Evolutionary conservation across 2,888 invertebrate species (phyloP).

Genomic region (Acleris cristana): DNA sequence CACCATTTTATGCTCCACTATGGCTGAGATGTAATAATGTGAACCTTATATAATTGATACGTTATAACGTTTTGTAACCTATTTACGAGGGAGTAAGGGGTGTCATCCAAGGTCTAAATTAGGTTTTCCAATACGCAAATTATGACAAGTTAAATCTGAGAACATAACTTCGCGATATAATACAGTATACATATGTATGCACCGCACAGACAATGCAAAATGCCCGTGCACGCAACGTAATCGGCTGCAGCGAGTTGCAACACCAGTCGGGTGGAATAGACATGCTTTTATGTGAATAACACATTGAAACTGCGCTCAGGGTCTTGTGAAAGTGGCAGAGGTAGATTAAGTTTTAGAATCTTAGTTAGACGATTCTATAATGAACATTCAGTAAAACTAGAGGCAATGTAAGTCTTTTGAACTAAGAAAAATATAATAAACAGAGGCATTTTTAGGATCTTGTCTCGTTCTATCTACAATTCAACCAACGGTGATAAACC

Average conservation of each 20-base stretch:
- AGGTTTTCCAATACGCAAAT: no score
- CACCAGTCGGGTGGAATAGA: constrained; percentile 7
- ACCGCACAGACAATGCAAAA: constrained; percentile 4
- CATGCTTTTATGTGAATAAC: constrained; percentile 9
- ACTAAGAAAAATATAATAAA: no score
- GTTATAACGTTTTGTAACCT: constrained; percentile 1
- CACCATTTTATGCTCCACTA: constrained; percentile 21
- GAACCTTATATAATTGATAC: constrained; percentile 11
- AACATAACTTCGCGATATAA: no score
- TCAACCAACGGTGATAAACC: no score
- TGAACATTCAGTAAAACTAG: no score
- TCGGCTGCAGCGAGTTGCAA: constrained; percentile 16
- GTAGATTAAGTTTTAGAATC: no score
- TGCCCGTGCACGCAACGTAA: constrained; percentile 11
- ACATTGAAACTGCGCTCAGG: not conserved
- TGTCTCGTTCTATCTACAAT: no score
- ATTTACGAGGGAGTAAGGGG: constrained; percentile 2
- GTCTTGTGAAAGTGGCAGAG: not conserved
- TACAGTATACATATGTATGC: not conserved
- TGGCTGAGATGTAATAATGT: constrained; percentile 6
- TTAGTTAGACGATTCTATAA: no score
- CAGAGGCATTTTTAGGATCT: no score
- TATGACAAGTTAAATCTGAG: no score
- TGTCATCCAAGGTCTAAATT: no score
- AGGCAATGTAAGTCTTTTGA: no score